These are phyloP conservation scores for Timema podura DNA, from an alignment of 2,888 invertebrate genomes.

Conservation along the genomic window DNA sequence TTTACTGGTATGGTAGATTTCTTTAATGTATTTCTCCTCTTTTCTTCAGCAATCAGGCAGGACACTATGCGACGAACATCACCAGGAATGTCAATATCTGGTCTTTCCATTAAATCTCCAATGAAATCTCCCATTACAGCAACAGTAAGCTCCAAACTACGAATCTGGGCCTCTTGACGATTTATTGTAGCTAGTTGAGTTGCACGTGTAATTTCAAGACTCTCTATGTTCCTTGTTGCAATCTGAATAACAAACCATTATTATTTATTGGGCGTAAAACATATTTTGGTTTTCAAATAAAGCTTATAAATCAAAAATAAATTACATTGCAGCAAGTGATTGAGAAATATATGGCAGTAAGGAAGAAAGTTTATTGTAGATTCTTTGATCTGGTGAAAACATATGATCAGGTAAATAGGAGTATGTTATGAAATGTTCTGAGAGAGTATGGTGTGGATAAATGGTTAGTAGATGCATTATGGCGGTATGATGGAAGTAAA, in stretches of 20 bases:
- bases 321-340: background rate
- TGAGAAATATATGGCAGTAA: background rate
- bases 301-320: no score
- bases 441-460: no score
- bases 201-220: conserved; percentile 60
- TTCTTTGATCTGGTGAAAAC: no score
- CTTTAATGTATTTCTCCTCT: conserved; percentile 27
- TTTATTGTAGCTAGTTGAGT: conserved; percentile 59
- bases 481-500: no score
- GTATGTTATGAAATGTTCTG: no score
- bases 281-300: no score
- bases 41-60: conserved; percentile 52
- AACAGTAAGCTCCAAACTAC: conserved; percentile 70
- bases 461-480: no score
- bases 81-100: conserved; percentile 64
- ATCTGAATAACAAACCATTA: conserved; percentile 40
- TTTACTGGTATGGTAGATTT: no score
- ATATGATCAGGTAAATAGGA: no score
- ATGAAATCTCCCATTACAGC: conserved; percentile 68
- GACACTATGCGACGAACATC: conserved; percentile 72
- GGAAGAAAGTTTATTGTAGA: background rate
- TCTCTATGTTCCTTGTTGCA: conserved; percentile 52
- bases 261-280: no score
- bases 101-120: conserved; percentile 60
- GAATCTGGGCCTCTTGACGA: conserved; percentile 66